These are phyloP conservation scores for Rotaria socialis DNA, from an alignment of 2,888 invertebrate species.

Conservation along the genomic window DNA sequence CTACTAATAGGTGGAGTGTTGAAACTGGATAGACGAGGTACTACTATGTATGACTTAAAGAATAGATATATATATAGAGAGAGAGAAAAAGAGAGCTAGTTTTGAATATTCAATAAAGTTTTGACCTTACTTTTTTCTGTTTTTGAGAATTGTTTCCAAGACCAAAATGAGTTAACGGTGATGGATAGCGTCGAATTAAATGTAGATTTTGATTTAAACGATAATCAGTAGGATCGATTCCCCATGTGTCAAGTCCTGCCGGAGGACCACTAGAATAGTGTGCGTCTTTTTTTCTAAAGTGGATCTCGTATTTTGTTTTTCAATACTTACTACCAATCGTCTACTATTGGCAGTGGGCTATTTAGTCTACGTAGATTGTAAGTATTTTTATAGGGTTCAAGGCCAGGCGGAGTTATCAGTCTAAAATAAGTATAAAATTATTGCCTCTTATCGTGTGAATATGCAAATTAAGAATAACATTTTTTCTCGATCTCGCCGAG, in stretches of 20 bases:
- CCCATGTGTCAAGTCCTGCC: slow-evolving; percentile 16
- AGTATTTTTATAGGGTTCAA: slow-evolving; percentile 10
- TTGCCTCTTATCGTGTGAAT: too few species aligned
- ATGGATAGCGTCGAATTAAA: background rate
- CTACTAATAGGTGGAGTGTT: background rate
- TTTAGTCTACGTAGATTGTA: background rate
- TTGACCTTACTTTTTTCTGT: background rate
- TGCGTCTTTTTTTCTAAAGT: too few species aligned
- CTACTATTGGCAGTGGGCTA: background rate
- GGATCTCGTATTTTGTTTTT: background rate
- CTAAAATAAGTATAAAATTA: background rate
- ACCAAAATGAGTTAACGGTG: background rate
- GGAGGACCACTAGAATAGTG: background rate
- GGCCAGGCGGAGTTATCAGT: background rate
- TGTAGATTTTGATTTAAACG: background rate
- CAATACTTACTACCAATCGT: background rate
- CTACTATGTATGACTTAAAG: background rate
- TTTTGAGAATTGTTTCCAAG: background rate
- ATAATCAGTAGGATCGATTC: slow-evolving; percentile 7
- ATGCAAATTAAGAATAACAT: too few species aligned
- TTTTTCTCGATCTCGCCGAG: too few species aligned
- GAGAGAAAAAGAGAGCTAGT: too few species aligned
- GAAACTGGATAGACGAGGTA: background rate
- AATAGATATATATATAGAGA: background rate
- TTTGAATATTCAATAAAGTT: too few species aligned